Base-by-base conservation (phyloP, 2,888 invertebrate species). In the Molorchus minor region DNA sequence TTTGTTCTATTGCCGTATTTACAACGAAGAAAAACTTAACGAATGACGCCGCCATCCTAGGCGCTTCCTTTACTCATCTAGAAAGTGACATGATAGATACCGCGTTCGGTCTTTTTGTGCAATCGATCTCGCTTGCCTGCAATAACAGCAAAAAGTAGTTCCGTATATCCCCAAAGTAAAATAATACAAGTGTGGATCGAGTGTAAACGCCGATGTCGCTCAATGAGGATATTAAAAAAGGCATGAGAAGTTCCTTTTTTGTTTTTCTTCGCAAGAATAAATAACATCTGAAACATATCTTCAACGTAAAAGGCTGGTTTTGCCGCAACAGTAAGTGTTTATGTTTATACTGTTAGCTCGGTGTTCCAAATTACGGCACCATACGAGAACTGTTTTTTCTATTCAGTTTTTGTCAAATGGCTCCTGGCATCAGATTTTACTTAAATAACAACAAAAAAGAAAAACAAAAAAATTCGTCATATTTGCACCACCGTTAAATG, bases 111-210 rank as follows among this genome's bases (percentile, higher is more conserved):
- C 67, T 68, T 64, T 73, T 69, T 74, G 72, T 72, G 74, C 68
- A 71, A 75, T 65, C 67, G 74, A 75, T 73, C 73, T 64, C 59
- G 56, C 57, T 62, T 46, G 67, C 69, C 71, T 72, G 71, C 66
- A 69, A 72, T 68, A 71, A 73, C 69, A 73, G 60, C 58, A 74
- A 75, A 74, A 74, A 71, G 58, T 63, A 64, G 72, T 73, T 74
- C 72, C 73, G 71, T 68, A 70, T 70, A 67, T 68, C 66, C 10
- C 47, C 30, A 46, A 55, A 33, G 61, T 61, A 55, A 64, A 59
- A 64, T 61, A 59, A 57, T 46, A 64, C 56, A 61, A 61, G 17
- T 30, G 10, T 47, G 56, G 49, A 63, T 45, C 21, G 36, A 54
- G 57, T 52, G 25, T 52, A 29, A 49, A 16, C 12, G 41, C 30